Conservation (phyloP, 2,888 invertebrate genomes). For the Cybosia mesomella region DNA sequence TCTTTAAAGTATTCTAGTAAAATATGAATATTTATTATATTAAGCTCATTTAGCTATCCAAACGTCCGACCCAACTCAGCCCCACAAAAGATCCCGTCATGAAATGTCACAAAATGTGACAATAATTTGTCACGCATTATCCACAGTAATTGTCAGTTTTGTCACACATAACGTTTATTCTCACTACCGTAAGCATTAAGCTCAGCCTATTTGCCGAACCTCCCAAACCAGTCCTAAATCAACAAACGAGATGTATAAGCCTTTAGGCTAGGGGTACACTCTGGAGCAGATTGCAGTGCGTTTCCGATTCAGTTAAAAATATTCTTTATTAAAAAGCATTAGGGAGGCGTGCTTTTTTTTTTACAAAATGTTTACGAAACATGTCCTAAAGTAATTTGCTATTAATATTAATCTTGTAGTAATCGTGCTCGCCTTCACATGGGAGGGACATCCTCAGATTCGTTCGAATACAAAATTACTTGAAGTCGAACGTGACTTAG, state of each 20-base stretch:
- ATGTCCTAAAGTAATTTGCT: background rate
- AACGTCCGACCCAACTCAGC: constrained; percentile 13
- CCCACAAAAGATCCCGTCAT: background rate
- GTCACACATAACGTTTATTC: constrained; percentile 25
- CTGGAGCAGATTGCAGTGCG: background rate
- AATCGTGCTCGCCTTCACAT: background rate
- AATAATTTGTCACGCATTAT: constrained; percentile 16
- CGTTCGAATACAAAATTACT: background rate
- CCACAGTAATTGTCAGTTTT: constrained; percentile 22
- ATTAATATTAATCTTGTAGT: background rate
- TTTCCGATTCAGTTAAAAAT: background rate
- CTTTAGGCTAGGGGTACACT: constrained; percentile 9
- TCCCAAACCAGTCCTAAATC: constrained; percentile 60
- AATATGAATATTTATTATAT: background rate
- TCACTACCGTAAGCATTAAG: constrained; percentile 25
- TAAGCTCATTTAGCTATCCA: background rate
- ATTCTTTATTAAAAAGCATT: background rate
- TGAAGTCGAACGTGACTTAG: background rate
- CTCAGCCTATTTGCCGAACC: constrained; percentile 51
- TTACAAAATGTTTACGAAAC: background rate
- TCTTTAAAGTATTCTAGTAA: background rate
- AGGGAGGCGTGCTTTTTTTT: background rate
- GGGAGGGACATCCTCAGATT: background rate
- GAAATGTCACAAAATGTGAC: constrained; percentile 10
- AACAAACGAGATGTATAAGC: constrained; percentile 55